phyloP scores from a whole-genome alignment of 1,140 invertebrate genomes.

The Drosophila micromelanica region DNA sequence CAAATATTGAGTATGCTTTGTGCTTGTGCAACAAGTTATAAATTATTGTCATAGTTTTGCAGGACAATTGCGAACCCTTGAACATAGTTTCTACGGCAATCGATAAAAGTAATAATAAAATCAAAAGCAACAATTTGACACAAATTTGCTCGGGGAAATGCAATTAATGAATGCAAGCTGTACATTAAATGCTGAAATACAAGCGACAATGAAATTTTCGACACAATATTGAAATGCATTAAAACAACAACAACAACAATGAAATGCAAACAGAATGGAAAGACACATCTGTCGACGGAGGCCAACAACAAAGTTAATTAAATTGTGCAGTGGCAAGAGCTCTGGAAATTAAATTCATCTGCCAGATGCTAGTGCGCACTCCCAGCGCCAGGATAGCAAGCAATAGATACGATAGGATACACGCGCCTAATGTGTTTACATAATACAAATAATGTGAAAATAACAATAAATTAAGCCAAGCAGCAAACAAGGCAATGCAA shows the following conservation, averaged over 20 bases:
- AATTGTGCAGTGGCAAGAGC: constrained; percentile 61
- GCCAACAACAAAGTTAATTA: constrained; percentile 71
- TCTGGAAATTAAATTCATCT: constrained; percentile 67
- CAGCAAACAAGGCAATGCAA: constrained; percentile 29
- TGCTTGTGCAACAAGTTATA: constrained; percentile 36
- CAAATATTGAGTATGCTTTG: constrained; percentile 27
- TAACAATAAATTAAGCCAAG: constrained; percentile 71
- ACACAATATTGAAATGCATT: constrained; percentile 42
- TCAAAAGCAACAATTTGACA: constrained; percentile 46
- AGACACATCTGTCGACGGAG: constrained; percentile 51
- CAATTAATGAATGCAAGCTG: constrained; percentile 48
- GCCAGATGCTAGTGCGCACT: constrained; percentile 18
- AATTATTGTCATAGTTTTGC: constrained; percentile 27
- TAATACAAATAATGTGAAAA: constrained; percentile 70
- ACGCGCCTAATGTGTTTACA: constrained; percentile 68
- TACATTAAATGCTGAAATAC: constrained; percentile 28
- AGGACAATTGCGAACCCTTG: constrained; percentile 21
- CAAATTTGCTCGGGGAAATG: constrained; percentile 46
- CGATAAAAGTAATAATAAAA: constrained; percentile 45
- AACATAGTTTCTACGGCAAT: constrained; percentile 24
- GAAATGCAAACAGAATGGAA: constrained; percentile 27
- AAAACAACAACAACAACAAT: constrained; percentile 9
- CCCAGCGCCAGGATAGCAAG: constrained; percentile 15
- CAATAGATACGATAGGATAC: constrained; percentile 9
- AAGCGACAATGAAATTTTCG: constrained; percentile 55